phyloP scores from a whole-genome alignment of 2,113 vertebrate species.

The Alethe diademata region DNA sequence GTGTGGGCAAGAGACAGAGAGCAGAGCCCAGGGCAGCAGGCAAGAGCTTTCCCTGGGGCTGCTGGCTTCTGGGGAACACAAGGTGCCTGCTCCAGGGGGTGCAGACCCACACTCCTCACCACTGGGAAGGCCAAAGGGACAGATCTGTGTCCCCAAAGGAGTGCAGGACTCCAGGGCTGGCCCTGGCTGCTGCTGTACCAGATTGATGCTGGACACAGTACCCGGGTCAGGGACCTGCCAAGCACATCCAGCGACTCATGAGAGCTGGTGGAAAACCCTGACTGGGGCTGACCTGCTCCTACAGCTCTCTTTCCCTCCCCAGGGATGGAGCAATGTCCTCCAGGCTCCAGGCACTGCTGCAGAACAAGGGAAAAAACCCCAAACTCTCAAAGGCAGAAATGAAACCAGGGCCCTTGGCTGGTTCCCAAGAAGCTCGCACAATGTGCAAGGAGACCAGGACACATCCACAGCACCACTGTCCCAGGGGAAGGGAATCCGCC shows the following conservation, averaged over 20 bases:
- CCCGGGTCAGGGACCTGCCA: accelerated
- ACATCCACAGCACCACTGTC: background rate
- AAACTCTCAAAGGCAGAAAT: background rate
- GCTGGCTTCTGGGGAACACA: background rate
- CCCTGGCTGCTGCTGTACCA: accelerated
- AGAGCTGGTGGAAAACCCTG: background rate
- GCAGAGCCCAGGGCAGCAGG: background rate
- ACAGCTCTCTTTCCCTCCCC: background rate
- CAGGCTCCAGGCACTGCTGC: accelerated
- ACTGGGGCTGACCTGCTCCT: background rate
- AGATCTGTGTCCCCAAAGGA: background rate
- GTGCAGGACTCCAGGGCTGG: background rate
- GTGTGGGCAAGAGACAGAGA: background rate
- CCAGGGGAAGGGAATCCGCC: background rate
- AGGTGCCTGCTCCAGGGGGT: accelerated
- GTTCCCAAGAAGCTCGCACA: background rate
- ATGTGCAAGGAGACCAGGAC: background rate
- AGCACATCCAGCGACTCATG: accelerated
- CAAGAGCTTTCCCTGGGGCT: background rate
- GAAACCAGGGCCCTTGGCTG: background rate
- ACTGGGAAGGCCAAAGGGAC: background rate
- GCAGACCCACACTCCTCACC: background rate
- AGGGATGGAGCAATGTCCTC: accelerated
- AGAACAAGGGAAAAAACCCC: accelerated
- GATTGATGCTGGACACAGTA: background rate